A percentile compares a stretch with the other conserved stretches of the same genome.
Evolutionary conservation across 1,140 invertebrate species (phyloP).

Genomic region (Drosophila dunni): DNA sequence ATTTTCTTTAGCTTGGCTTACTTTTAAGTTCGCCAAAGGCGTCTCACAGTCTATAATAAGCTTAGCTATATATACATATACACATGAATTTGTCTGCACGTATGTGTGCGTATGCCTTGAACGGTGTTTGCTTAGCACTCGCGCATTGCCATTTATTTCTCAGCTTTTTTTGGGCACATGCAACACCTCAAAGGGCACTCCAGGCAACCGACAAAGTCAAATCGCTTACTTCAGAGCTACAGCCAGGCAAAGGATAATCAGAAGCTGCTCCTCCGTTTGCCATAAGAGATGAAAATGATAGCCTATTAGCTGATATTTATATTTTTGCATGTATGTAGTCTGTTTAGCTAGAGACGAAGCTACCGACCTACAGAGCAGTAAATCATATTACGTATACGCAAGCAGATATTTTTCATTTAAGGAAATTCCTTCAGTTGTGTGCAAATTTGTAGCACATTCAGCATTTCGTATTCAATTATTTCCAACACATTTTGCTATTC

Average conservation of each 20-base stretch:
- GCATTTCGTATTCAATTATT: background rate
- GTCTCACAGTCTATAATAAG: conserved; percentile 61
- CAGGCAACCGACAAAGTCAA: conserved; percentile 10
- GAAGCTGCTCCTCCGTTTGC: background rate
- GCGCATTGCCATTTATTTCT: conserved; percentile 19
- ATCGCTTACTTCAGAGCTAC: conserved; percentile 1
- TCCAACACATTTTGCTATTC: conserved; percentile 9
- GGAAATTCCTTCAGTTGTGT: background rate
- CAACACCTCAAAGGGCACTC: conserved; percentile 52
- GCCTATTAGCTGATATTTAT: conserved; percentile 13
- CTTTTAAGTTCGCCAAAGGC: conserved; percentile 65
- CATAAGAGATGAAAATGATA: conserved; percentile 24
- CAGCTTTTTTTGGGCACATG: conserved; percentile 45
- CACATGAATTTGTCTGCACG: conserved; percentile 17
- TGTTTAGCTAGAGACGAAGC: background rate
- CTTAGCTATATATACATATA: conserved; percentile 38
- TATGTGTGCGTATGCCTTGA: conserved; percentile 11
- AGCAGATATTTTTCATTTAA: background rate
- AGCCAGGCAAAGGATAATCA: background rate
- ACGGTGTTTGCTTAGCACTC: conserved; percentile 56
- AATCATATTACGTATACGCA: conserved; percentile 17
- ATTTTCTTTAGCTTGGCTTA: conserved; percentile 24
- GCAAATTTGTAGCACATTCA: conserved; percentile 1
- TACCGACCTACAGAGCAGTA: background rate
- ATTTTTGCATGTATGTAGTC: conserved; percentile 2